Percentiles rank a stretch among this genome's conserved stretches.
These are phyloP conservation scores for Tor tambroides DNA, from an alignment of 2,113 vertebrate species.

Conservation along the genomic window DNA sequence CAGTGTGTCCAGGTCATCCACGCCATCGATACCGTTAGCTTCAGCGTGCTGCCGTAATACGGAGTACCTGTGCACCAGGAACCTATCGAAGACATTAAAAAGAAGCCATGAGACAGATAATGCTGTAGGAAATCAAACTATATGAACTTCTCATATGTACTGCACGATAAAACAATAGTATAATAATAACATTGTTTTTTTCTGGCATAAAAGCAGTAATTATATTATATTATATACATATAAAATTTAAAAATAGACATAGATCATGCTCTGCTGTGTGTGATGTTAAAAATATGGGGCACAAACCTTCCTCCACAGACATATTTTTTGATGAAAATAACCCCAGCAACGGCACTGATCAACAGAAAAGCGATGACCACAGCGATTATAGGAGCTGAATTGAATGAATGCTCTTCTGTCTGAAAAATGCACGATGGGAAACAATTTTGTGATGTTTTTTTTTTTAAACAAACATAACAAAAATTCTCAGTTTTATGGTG, in stretches of 20 bases:
- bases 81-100: conserved; percentile 71
- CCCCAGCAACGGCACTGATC: conserved; percentile 73
- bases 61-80: conserved; percentile 91
- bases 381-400: conserved; percentile 78
- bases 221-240: too few species aligned
- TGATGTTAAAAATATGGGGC: neutral
- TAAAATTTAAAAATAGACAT: neutral
- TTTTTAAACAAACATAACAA: neutral
- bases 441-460: neutral
- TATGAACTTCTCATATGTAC: neutral
- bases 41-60: conserved; percentile 87
- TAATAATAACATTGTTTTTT: neutral
- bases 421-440: conserved; percentile 41
- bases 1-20: conserved; percentile 77
- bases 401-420: conserved; percentile 70
- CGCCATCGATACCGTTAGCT: conserved; percentile 81
- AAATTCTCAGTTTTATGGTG: neutral
- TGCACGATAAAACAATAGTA: neutral
- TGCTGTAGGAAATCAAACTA: neutral
- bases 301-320: conserved; percentile 93
- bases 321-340: conserved; percentile 91
- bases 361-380: conserved; percentile 83
- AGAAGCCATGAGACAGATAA: neutral
- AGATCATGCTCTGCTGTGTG: neutral
- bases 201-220: too few species aligned